Base-by-base conservation (phyloP, 2,797 vertebrate genomes). In the Leucoraja ocellata region DNA sequence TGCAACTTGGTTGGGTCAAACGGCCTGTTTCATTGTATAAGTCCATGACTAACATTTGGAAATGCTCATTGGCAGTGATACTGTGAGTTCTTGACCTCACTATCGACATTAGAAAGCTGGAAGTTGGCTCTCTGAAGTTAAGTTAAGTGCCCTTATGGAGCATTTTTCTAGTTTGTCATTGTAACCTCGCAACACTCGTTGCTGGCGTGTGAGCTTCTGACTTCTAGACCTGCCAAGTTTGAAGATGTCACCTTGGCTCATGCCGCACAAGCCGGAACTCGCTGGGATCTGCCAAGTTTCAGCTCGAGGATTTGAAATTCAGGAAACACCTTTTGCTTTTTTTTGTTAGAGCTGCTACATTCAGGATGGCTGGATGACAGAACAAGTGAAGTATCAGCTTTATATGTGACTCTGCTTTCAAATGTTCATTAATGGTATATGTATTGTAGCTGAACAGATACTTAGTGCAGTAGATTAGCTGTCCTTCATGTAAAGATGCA, bases 241-340 rank as follows among this genome's bases (percentile, higher is more conserved):
- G n/a, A 5, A 1, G 10, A 71, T 71, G n/a, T 36, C 2, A 6
- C 9, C 28, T 63, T 91, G 86, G 65, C 16, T 18, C 4, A 23
- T 23, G 6, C 39, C 13, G 65, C 16, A 68, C 86, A 91, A 71
- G 86, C 13, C 25, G 23, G n/a, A 7, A 91, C 14, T 91, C 21
- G 36, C 63, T 91, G 18, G n/a, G 65, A 91, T 9, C 28, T 36
- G 65, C 61, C 16, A 71, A 91, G 16, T 39, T 36, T 68, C 16
- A 71, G 28, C 10, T 71, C 5, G 63, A 23, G 8, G 28, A 68
- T 32, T 14, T 32, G 18, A 58, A 21, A 8, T 91, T 14, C n/a
- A 71, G 86, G 86, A 71, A 91, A 39, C 86, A 91, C 16, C 63
- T 91, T 91, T 65, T 39, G 63, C 63, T 71, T 71, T 63, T 78